Percentiles rank a stretch among this genome's conserved stretches.
Conservation (phyloP, 2,888 invertebrate genomes). For the Crossocerus cetratus region DNA sequence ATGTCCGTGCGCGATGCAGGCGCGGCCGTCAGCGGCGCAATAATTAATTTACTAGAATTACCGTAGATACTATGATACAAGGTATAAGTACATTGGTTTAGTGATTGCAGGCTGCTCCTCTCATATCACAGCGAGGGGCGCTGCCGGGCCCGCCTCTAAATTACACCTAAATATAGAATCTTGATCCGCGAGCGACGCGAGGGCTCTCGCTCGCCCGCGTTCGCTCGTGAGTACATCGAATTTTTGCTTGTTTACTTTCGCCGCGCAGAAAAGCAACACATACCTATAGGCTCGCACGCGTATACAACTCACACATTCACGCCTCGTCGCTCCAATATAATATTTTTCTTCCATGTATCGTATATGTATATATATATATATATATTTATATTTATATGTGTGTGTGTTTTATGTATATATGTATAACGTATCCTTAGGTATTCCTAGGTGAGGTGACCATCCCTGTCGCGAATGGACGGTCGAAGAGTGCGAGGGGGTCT, state of each 20-base stretch:
- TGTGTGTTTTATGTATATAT: conserved; percentile 58
- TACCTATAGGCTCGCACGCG: conserved; percentile 44
- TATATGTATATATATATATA: conserved; percentile 39
- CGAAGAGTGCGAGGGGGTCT: conserved; percentile 50
- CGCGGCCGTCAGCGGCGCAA: conserved; percentile 30
- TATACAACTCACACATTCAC: conserved; percentile 64
- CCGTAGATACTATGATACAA: conserved; percentile 76
- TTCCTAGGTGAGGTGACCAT: conserved; percentile 65
- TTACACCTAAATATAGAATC: conserved; percentile 53
- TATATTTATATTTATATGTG: conserved; percentile 58
- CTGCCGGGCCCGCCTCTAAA: conserved; percentile 75
- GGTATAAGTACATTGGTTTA: conserved; percentile 77
- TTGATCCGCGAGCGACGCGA: conserved; percentile 16
- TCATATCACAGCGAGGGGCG: conserved; percentile 77
- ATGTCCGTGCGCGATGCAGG: neutral
- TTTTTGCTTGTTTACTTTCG: conserved; percentile 20
- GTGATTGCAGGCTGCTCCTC: conserved; percentile 78
- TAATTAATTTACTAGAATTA: conserved; percentile 49
- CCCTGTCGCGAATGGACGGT: conserved; percentile 67
- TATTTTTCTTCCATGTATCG: conserved; percentile 28
- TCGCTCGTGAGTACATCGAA: neutral
- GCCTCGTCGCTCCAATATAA: conserved; percentile 47
- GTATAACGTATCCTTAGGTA: conserved; percentile 52
- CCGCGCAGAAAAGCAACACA: conserved; percentile 31
- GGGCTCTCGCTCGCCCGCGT: conserved; percentile 30